phyloP scores from a whole-genome alignment of 2,797 vertebrate genomes.

The Macrochelys suwanniensis region DNA sequence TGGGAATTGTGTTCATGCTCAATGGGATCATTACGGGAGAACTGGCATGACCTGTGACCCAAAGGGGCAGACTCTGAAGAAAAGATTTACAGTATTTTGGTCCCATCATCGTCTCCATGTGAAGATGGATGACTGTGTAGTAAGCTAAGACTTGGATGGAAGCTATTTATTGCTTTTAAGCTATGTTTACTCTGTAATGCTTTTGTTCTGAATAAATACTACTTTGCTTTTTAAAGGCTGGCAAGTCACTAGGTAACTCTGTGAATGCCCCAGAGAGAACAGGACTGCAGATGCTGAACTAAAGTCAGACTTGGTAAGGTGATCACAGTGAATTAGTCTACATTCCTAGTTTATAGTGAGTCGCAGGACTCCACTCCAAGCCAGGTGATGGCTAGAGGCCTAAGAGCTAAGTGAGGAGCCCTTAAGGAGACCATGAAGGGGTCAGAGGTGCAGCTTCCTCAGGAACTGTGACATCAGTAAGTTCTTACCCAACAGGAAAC shows the following conservation, averaged over 20 bases:
- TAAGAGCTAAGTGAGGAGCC: background rate
- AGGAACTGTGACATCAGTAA: background rate
- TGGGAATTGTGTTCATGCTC: background rate
- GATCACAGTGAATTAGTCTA: background rate
- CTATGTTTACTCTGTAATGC: no score
- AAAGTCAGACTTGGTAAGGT: background rate
- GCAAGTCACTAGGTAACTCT: background rate
- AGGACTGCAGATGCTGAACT: background rate
- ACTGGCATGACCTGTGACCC: background rate
- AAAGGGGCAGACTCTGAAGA: background rate
- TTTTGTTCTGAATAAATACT: background rate
- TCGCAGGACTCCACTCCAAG: background rate
- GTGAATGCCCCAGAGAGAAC: background rate
- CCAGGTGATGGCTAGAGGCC: background rate
- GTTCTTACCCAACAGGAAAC: background rate
- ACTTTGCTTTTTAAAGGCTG: background rate
- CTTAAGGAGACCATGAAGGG: background rate
- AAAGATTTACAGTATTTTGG: background rate
- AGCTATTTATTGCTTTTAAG: background rate
- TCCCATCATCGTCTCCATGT: background rate
- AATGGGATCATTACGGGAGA: background rate
- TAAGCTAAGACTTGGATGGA: background rate
- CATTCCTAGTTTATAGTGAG: background rate
- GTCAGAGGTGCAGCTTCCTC: background rate
- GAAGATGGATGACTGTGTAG: background rate